Conservation (phyloP, 2,113 vertebrate species). For the Passer domesticus region DNA sequence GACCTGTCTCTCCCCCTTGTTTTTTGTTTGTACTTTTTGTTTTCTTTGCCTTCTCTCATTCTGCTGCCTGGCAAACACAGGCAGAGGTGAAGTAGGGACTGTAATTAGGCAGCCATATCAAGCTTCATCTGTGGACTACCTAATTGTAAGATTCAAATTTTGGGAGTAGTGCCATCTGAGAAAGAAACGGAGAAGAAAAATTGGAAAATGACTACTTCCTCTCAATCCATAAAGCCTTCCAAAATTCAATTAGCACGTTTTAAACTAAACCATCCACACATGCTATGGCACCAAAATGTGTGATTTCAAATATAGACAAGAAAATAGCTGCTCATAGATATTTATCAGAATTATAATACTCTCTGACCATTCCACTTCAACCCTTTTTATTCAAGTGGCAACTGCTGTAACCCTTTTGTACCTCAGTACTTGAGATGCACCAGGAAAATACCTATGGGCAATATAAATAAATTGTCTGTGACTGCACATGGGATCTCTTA, state of each 20-base stretch:
- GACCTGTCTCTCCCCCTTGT: background rate
- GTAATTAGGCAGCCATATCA: background rate
- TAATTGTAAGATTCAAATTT: background rate
- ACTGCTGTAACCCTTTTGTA: background rate
- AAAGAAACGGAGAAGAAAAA: background rate
- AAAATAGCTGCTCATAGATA: background rate
- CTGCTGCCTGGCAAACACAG: background rate
- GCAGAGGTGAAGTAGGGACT: background rate
- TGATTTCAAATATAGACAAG: slow-evolving; percentile 5
- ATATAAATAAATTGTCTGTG: background rate
- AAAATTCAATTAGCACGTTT: slow-evolving; percentile 60
- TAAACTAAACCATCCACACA: slow-evolving; percentile 42
- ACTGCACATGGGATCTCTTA: background rate
- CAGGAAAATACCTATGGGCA: background rate
- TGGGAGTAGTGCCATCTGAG: slow-evolving; percentile 39
- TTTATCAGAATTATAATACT: background rate
- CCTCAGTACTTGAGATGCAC: background rate
- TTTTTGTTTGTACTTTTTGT: background rate
- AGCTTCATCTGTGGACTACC: background rate
- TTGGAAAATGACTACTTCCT: slow-evolving; percentile 54
- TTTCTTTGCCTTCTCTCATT: background rate
- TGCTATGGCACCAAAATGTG: background rate
- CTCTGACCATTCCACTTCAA: background rate
- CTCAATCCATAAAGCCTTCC: slow-evolving; percentile 43
- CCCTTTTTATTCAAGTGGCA: background rate